Percentiles rank a stretch among this genome's conserved stretches.
phyloP scores from a whole-genome alignment of 1,140 invertebrate species.

The Apis mellifera region Amel_HAv3.1 CM009938.2:1025501-1026000 shows the following conservation, averaged over 20 bases:
- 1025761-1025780: background rate
- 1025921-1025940: conserved; percentile 21
- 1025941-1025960: background rate
- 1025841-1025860: conserved; percentile 36
- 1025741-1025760: background rate
- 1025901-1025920: conserved; percentile 68
- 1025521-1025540: background rate
- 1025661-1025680: too few relatives aligned
- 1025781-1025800: background rate
- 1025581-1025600: background rate
- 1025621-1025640: too few relatives aligned
- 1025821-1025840: conserved; percentile 41
- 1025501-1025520: conserved; percentile 6
- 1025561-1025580: background rate
- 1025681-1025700: conserved; percentile 5
- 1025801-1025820: conserved; percentile 18
- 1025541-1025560: background rate
- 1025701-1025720: background rate
- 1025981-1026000: background rate
- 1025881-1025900: conserved; percentile 73
- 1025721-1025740: background rate
- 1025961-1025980: background rate
- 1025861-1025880: conserved; percentile 67
- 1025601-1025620: background rate
- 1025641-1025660: background rate